A percentile compares a stretch with the other conserved stretches of the same genome.
These are phyloP conservation scores for Axea sp. DNA, from an alignment of 2,888 invertebrate genomes.

Conservation along the genomic window DNA sequence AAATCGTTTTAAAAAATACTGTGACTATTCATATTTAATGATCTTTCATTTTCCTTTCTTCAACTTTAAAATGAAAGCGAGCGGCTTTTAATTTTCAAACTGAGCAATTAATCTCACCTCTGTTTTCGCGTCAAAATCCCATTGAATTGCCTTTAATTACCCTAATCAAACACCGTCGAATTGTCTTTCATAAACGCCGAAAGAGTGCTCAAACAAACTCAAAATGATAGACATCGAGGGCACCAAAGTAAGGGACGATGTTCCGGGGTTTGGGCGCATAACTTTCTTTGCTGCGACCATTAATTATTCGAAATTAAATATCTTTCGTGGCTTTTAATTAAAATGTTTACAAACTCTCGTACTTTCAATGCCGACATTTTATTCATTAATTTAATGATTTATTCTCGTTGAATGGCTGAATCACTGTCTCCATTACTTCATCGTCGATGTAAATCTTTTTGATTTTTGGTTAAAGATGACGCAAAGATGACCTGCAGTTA, in stretches of 20 bases:
- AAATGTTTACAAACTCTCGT: conserved; percentile 73
- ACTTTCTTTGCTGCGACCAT: conserved; percentile 65
- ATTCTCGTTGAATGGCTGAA: conserved; percentile 19
- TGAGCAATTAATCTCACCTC: conserved; percentile 36
- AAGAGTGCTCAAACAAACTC: conserved; percentile 54
- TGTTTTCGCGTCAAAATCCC: conserved; percentile 39
- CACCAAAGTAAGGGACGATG: conserved; percentile 12
- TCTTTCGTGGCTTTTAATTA: conserved; percentile 71
- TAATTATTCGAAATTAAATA: conserved; percentile 77
- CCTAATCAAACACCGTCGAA: conserved; percentile 52
- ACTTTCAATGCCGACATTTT: conserved; percentile 36
- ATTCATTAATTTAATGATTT: conserved; percentile 41
- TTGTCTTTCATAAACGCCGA: conserved; percentile 47
- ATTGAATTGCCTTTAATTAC: conserved; percentile 57
- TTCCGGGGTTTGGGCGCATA: conserved; percentile 43
- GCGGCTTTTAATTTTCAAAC: conserved; percentile 28
- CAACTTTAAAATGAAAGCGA: not conserved
- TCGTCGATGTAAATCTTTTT: not conserved
- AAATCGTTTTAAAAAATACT: too few relatives aligned
- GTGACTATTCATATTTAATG: too few relatives aligned
- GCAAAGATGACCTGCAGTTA: too few relatives aligned
- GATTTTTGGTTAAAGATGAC: too few relatives aligned
- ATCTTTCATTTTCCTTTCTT: too few relatives aligned
- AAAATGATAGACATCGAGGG: conserved; percentile 38
- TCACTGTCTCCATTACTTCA: conserved; percentile 8